A percentile compares a stretch with the other conserved stretches of the same genome.
These are phyloP conservation scores for Gastrophryne carolinensis DNA, from an alignment of 2,797 vertebrate genomes.

Conservation along the genomic window DNA sequence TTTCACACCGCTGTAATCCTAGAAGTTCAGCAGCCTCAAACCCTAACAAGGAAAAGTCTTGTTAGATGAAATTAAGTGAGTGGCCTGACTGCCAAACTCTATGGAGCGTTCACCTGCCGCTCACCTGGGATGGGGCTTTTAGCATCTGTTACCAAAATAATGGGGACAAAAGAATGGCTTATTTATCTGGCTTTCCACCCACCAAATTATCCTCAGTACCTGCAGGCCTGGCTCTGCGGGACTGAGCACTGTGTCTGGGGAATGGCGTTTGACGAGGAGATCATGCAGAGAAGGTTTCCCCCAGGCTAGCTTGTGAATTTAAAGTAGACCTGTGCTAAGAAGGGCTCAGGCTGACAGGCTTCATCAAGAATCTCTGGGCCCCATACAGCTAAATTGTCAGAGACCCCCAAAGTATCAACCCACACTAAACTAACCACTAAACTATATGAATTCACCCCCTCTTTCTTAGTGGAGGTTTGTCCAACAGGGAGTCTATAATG, in stretches of 20 bases:
- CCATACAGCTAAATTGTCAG: too few relatives aligned
- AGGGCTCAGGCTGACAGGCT: too few relatives aligned
- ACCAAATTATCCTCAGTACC: background rate
- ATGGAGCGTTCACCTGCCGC: background rate
- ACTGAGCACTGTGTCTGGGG: constrained; percentile 4
- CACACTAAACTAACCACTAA: too few relatives aligned
- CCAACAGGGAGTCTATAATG: too few relatives aligned
- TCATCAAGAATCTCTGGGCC: too few relatives aligned
- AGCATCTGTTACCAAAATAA: constrained; percentile 54
- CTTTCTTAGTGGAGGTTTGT: too few relatives aligned
- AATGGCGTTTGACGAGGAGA: constrained; percentile 1
- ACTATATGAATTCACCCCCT: too few relatives aligned
- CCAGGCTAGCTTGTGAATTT: too few relatives aligned
- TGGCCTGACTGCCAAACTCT: background rate
- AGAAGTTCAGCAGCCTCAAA: constrained; percentile 15
- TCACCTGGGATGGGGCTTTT: constrained; percentile 16
- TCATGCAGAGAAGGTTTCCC: background rate
- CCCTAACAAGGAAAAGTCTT: constrained; percentile 42
- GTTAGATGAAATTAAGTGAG: constrained; percentile 36
- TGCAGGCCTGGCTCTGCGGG: background rate
- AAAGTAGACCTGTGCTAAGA: too few relatives aligned
- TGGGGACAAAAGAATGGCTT: constrained; percentile 42
- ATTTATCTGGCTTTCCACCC: constrained; percentile 17
- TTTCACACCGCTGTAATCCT: constrained; percentile 45
- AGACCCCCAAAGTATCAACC: too few relatives aligned